Base-by-base conservation (phyloP, 2,113 vertebrate genomes). In the Poecile atricapillus region DNA sequence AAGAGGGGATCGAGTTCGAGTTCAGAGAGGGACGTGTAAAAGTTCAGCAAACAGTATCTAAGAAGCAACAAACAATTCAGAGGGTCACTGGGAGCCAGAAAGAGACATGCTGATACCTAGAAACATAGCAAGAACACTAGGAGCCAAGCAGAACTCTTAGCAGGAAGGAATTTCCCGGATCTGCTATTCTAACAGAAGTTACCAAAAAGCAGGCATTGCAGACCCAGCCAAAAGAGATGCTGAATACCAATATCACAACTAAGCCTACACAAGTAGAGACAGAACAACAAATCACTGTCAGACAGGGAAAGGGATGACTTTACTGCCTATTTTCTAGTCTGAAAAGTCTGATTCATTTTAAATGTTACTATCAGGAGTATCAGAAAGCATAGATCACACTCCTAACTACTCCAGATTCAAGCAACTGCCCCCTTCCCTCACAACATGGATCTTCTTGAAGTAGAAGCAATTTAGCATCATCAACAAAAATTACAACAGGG, bases 1-100 rank as follows among this genome's bases (percentile, higher is more conserved):
- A 39, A 21, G 23, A 68, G 7, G 14, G 15, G 17, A 46, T 7
- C 0, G 1, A 69, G 63, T 30, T 7, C 0, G 1, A 69, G 63
- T 30, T 83, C 59, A 83, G 53, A 50, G 7, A 44, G 18, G 28
- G 23, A 49, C 25, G 62, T 0, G 6, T 33, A 70, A 80, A 60
- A 87, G 11, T 21, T 62, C 56, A 8, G 28, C 31, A 78, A 84
- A 76, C 58, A 49, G 11, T 17, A 49, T 4, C 14, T 24, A 50
- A 87, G 30, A 47, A 59, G 39, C 35, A 68, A 74, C 25, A 28
- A 90, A 71, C 19, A 60, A 74, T 44, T 60, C 37, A 39, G 35
- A 56, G 20, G 46, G 19, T 55, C 59, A 24, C 18, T 7, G 28
- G 46, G 58, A 69, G 59, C 23, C 37, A 76, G 11, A 50, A 39